Base-by-base conservation (phyloP, 1,140 invertebrate species). In the Drosophila varians region DNA sequence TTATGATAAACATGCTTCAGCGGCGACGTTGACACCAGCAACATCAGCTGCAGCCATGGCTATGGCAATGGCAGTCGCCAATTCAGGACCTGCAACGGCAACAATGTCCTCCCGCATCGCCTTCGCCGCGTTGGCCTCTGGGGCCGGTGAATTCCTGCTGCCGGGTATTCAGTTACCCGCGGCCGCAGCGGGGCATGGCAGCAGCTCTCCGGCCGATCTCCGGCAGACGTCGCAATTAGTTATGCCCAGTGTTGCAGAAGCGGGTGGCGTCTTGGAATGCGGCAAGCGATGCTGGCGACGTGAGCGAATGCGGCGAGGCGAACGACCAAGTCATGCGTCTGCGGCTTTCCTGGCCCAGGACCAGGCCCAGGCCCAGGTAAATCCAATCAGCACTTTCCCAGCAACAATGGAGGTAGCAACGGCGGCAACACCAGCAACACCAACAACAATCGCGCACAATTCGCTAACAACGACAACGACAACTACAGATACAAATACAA, bases 1-100 rank as follows among this genome's bases (percentile, higher is more conserved):
- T 87, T 88, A 87, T 87, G 83, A 87, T 87, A 88, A 89, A 83
- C 84, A 88, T 77, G 84, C 70, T 69, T 65, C 64, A 75, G 60
- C 75, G 64, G 42, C 76, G 25, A 64, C 83, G 71, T 58, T 61
- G 66, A 72, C 71, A 74, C 58, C 73, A 42, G 16, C 73, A 45
- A 49, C 48, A 28, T 40, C 46, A 45, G 26, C 49, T 45, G 12
- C 66, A n/a, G n/a, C n/a, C n/a, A n/a, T n/a, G n/a, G n/a, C n/a
- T n/a, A n/a, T n/a, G n/a, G n/a, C n/a, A n/a, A n/a, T n/a, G n/a
- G n/a, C n/a, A 31, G 19, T 34, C 54, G 42, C 52, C 60, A 51
- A 42, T 48, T 42, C 42, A 54, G 61, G 38, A 65, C 52, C 46
- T 38, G 53, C 58, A 51, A 38, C 26, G 43, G 28, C 45, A 38